Conservation (phyloP, 2,888 invertebrate genomes). For the Itoplectis maculator region DNA sequence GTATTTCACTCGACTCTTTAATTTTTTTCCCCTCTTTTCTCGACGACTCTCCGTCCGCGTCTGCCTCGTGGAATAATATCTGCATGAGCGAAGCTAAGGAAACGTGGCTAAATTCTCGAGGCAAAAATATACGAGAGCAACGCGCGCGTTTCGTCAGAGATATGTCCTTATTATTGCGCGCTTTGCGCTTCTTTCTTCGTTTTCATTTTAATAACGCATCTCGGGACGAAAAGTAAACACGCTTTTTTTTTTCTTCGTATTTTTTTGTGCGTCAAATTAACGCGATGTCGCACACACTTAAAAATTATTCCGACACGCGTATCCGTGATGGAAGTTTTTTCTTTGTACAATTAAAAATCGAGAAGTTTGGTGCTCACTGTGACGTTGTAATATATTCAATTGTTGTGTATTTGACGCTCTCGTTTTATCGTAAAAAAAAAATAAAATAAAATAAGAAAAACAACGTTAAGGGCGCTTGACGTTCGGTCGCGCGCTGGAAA, state of each 20-base stretch:
- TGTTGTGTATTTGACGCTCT: too few species aligned
- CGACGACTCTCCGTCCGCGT: not conserved
- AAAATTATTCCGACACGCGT: constrained; percentile 57
- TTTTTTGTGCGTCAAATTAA: not conserved
- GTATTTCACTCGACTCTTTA: not conserved
- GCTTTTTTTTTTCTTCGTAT: constrained; percentile 4
- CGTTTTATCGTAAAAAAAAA: not conserved
- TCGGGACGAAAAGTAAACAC: not conserved
- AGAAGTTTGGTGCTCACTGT: constrained; percentile 3
- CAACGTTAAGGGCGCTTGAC: not conserved
- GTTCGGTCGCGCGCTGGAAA: constrained; percentile 25
- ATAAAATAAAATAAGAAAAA: not conserved
- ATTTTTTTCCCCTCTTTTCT: constrained; percentile 3
- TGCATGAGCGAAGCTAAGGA: constrained; percentile 10
- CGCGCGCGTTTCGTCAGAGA: constrained; percentile 21
- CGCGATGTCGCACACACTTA: constrained; percentile 10
- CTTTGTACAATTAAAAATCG: constrained; percentile 6
- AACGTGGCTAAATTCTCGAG: not conserved
- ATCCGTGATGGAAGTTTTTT: constrained; percentile 35
- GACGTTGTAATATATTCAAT: not conserved
- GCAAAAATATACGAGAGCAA: constrained; percentile 13
- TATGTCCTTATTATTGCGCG: constrained; percentile 54
- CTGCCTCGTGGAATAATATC: constrained; percentile 1
- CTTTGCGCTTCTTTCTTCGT: constrained; percentile 21
- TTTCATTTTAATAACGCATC: constrained; percentile 21